phyloP scores from a whole-genome alignment of 2,888 invertebrate species.

The Ophion ellenae region DNA sequence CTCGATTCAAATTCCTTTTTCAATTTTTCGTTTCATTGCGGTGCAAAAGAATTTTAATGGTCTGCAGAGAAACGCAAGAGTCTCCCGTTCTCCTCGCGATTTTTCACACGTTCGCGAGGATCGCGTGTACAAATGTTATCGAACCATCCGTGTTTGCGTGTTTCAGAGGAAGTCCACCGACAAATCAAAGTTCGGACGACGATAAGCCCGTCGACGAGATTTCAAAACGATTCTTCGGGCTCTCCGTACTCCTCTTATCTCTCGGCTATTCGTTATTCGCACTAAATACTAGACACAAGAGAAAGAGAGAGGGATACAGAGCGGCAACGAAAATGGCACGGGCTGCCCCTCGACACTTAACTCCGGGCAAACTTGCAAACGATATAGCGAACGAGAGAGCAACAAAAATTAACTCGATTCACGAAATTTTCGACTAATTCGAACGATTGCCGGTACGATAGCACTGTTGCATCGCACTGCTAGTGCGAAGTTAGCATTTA shows the following conservation, averaged over 20 bases:
- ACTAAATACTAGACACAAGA: slow-evolving; percentile 46
- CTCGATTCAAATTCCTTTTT: no score
- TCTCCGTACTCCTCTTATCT: slow-evolving; percentile 33
- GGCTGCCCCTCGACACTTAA: slow-evolving; percentile 5
- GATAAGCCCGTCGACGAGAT: slow-evolving; percentile 44
- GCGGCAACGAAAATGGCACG: background rate
- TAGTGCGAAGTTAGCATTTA: slow-evolving; percentile 33
- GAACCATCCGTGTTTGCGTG: slow-evolving; percentile 24
- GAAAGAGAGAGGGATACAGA: slow-evolving; percentile 31
- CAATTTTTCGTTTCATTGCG: no score
- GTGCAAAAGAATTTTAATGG: no score
- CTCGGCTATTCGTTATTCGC: slow-evolving; percentile 45
- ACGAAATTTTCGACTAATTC: slow-evolving; percentile 40
- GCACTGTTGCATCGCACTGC: slow-evolving; percentile 21
- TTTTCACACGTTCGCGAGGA: slow-evolving; percentile 18
- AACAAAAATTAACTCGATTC: background rate
- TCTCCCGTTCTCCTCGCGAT: background rate
- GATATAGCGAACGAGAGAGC: slow-evolving; percentile 6
- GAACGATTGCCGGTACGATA: slow-evolving; percentile 21
- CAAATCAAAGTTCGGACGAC: slow-evolving; percentile 50
- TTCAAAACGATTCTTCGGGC: slow-evolving; percentile 17
- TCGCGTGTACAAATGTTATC: slow-evolving; percentile 14
- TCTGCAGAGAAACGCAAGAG: background rate
- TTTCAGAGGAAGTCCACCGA: slow-evolving; percentile 57
- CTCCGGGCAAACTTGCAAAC: background rate